Percentiles rank a stretch among this genome's conserved stretches.
Evolutionary conservation across 2,113 vertebrate genomes (phyloP).

Genomic region (Meles meles): DNA sequence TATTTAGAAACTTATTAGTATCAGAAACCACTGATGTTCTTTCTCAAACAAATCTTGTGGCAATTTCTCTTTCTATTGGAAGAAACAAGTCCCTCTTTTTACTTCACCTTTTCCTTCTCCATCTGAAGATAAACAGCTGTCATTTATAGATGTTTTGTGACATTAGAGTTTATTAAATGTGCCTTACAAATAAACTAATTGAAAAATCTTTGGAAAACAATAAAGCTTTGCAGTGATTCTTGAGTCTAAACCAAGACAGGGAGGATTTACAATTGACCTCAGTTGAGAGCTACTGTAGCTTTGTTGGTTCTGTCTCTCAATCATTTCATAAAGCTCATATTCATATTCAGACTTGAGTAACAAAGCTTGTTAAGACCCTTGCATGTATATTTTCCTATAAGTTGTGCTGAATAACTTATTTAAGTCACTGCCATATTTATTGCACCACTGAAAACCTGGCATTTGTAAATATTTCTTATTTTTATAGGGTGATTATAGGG

Average conservation of each 20-base stretch:
- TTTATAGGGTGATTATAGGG: slow-evolving; percentile 78
- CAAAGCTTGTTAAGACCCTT: slow-evolving; percentile 30
- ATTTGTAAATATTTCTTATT: slow-evolving; percentile 77
- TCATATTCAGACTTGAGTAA: slow-evolving; percentile 38
- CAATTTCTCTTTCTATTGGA: background rate
- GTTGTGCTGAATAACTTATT: slow-evolving; percentile 53
- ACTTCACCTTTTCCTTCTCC: background rate
- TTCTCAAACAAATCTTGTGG: background rate
- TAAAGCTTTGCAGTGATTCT: background rate
- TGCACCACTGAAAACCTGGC: slow-evolving; percentile 69
- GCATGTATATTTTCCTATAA: background rate
- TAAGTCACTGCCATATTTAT: slow-evolving; percentile 63
- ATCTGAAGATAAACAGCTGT: slow-evolving; percentile 10
- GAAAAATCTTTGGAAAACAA: background rate
- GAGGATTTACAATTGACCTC: background rate
- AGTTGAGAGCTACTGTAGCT: background rate
- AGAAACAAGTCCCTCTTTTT: background rate
- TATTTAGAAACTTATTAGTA: slow-evolving; percentile 45
- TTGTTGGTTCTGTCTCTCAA: background rate
- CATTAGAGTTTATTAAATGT: slow-evolving; percentile 13
- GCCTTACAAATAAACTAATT: slow-evolving; percentile 36
- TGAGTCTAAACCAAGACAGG: background rate
- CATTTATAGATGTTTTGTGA: slow-evolving; percentile 6
- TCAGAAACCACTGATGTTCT: background rate
- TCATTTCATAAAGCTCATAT: slow-evolving; percentile 40